Conservation (phyloP, 2,888 invertebrate species). For the Drosophila pseudotakahashii region DNA sequence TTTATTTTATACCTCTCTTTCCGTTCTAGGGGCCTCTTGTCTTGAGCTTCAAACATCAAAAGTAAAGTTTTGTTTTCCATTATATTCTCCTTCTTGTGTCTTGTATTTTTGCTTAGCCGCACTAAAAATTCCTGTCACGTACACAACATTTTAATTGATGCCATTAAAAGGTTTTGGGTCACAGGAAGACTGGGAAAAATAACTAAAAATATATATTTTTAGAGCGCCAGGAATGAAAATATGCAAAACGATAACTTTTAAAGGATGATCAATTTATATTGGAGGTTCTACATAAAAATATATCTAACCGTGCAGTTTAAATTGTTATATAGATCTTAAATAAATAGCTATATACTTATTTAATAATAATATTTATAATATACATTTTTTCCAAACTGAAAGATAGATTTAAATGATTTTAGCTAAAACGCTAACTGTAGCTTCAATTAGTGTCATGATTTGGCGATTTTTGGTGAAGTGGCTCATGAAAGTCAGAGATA, state of each 20-base stretch:
- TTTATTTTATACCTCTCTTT: constrained; percentile 41
- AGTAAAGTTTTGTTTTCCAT: constrained; percentile 53
- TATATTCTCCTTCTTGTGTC: constrained; percentile 15
- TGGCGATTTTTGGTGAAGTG: constrained; percentile 61
- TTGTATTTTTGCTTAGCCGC: constrained; percentile 46
- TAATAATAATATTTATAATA: background rate
- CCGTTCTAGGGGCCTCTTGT: constrained; percentile 45
- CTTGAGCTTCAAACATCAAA: constrained; percentile 60
- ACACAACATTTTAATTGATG: constrained; percentile 82
- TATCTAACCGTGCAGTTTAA: too few species aligned
- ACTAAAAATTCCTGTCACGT: constrained; percentile 80
- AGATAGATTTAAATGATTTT: background rate
- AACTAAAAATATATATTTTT: constrained; percentile 7
- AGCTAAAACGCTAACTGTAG: background rate
- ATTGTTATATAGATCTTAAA: too few species aligned
- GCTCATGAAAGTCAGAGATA: constrained; percentile 46
- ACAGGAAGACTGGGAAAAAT: constrained; percentile 19
- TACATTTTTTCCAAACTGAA: background rate
- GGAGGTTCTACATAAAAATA: too few species aligned
- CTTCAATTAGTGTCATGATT: constrained; percentile 63
- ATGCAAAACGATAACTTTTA: background rate
- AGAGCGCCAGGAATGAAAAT: constrained; percentile 40
- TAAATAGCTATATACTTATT: too few species aligned
- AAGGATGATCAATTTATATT: constrained; percentile 51
- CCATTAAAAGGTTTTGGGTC: constrained; percentile 67